Base-by-base conservation (phyloP, 1,140 invertebrate genomes). In the Chymomyza costata region DNA sequence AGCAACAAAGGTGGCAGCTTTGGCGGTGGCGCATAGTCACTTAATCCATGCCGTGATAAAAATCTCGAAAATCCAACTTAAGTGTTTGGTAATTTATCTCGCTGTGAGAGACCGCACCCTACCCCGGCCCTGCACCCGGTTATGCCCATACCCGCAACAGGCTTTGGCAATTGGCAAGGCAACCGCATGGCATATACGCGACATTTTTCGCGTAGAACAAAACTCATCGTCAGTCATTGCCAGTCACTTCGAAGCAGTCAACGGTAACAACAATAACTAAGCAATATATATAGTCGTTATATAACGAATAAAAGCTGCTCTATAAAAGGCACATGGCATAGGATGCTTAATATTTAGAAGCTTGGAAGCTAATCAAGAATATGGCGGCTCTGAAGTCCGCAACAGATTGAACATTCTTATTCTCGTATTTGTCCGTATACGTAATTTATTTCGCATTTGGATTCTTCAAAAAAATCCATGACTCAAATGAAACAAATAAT, bases 61-160 rank as follows among this genome's bases (percentile, higher is more conserved):
- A 83, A 83, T 83, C 82, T 83, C 62, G 76, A 83, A 83, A 83
- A 83, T 81, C 82, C 82, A 82, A 82, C 82, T 83, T 83, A 83
- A 83, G 82, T 83, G 81, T 74, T 82, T 81, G 70, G 82, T 83
- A 83, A 83, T 83, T 83, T 83, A 83, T 83, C 71, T 82, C 70
- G 58, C 60, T 58, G 56, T 52, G 56, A 47, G 57, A 43, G 37
- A 53, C 48, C 54, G 50, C 56, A 34, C 30, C n/a, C 35, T 28
- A 11, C 45, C 19, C 18, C 1, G 0, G 1, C 11, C 14, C 1
- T 7, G 10, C 16, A 17, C 25, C 28, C 14, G 13, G 2, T 38
- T 11, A 16, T 6, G 21, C 15, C 5, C 1, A 32, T 6, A 17
- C 18, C 1, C 16, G 31, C 38, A n/a, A 13, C 19, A 37, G 11